Base-by-base conservation (phyloP, 2,888 invertebrate genomes). In the Biston stratarius region DNA sequence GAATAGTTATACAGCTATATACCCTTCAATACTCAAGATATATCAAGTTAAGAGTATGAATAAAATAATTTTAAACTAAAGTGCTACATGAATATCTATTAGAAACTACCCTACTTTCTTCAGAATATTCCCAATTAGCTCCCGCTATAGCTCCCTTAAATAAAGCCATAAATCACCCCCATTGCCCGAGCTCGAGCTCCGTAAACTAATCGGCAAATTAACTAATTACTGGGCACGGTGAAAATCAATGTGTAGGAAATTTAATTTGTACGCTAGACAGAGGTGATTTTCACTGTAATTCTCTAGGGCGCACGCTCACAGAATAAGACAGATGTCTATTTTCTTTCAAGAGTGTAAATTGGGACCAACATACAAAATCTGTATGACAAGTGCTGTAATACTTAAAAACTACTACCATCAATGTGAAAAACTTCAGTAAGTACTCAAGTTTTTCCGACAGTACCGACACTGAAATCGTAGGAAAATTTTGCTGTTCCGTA, bases 201-300 rank as follows among this genome's bases (percentile, higher is more conserved):
- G 86, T 87, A 84, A 90, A 90, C 86, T 90, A 87, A 90, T 90
- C 87, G 86, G 78, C 81, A 86, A 90, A 90, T 90, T 88, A 89
- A 87, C 83, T 90, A 90, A 91, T 89, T 89, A 89, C 83, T 83
- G 79, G 77, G 79, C 80, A 77, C 80, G 79, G 79, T 86, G 84
- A 85, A 88, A 90, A 90, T 89, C 89, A 90, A 90, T 90, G 88
- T 87, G 86, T 84, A 84, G 83, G 83, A 87, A 89, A 91, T 90
- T 90, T 86, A 89, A 91, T 91, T 90, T 85, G 81, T 81, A 78
- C 74, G 82, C 80, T 80, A 85, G 83, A 82, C 83, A 77, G 80
- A 81, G 83, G 77, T 79, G 82, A 81, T 84, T 82, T 84, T 80
- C 82, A 82, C 79, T 82, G 83, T 81, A 80, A 79, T 81, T 83